Conservation (phyloP, 2,797 vertebrate genomes). For the Arnoldichthys spilopterus region DNA sequence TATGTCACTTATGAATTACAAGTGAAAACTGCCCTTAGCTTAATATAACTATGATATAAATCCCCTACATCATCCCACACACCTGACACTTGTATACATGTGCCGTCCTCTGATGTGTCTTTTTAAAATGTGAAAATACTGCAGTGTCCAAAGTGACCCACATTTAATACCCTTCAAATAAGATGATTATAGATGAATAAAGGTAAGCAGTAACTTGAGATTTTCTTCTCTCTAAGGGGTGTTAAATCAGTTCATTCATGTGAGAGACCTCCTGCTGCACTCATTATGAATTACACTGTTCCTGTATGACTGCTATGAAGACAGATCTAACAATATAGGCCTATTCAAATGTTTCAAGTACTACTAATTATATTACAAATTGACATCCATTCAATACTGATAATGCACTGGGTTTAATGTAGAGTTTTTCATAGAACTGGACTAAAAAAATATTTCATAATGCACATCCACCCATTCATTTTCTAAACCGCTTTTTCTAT, state of each 20-base stretch:
- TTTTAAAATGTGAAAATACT: not conserved
- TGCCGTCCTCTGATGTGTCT: not conserved
- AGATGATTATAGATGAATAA: not conserved
- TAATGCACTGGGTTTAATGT: not conserved
- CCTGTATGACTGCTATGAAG: not conserved
- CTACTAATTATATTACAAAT: not conserved
- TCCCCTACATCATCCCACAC: not conserved
- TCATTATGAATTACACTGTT: not conserved
- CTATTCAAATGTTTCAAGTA: not conserved
- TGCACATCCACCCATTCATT: too few relatives aligned
- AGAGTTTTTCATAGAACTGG: not conserved
- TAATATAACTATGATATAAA: not conserved
- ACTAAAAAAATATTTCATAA: not conserved
- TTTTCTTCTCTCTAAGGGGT: not conserved
- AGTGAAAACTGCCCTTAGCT: not conserved
- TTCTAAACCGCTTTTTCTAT: too few relatives aligned
- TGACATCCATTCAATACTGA: not conserved
- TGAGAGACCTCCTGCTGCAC: conserved; percentile 1
- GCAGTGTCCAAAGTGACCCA: not conserved
- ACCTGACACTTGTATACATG: not conserved
- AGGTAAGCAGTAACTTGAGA: not conserved
- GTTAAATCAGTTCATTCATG: not conserved
- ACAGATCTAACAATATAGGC: not conserved
- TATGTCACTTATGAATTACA: conserved; percentile 2
- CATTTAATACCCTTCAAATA: not conserved